Evolutionary conservation across 2,888 invertebrate genomes (phyloP).

Genomic region (Spilosoma lubricipeda): DNA sequence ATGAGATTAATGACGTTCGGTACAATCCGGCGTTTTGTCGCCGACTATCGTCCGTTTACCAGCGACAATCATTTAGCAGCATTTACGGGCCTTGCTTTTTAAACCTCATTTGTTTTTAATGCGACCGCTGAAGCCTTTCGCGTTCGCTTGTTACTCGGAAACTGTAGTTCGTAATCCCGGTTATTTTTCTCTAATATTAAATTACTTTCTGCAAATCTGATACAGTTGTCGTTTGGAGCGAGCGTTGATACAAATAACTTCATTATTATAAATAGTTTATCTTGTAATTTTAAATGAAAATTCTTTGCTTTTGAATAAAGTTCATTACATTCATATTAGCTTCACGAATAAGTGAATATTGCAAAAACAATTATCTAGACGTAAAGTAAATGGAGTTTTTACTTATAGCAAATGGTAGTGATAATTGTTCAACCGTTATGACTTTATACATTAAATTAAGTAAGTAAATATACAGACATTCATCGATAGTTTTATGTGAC

Average conservation of each 20-base stretch:
- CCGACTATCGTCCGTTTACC: conserved; percentile 62
- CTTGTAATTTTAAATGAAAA: conserved; percentile 30
- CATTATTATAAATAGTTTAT: conserved; percentile 18
- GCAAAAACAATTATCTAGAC: neutral
- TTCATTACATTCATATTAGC: neutral
- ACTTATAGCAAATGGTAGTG: neutral
- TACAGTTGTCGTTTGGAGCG: conserved; percentile 36
- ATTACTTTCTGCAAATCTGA: conserved; percentile 43
- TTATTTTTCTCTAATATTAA: conserved; percentile 51
- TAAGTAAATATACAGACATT: neutral
- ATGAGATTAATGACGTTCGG: neutral
- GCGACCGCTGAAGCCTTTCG: conserved; percentile 76
- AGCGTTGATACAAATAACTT: conserved; percentile 31
- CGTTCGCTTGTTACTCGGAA: conserved; percentile 76
- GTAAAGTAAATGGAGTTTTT: neutral
- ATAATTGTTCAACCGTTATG: neutral
- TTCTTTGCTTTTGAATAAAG: neutral
- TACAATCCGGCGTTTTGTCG: conserved; percentile 25
- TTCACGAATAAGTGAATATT: neutral
- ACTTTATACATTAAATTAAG: neutral
- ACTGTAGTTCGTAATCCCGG: conserved; percentile 69
- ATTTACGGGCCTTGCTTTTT: conserved; percentile 80
- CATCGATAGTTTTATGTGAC: neutral
- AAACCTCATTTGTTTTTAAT: conserved; percentile 82
- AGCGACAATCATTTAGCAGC: conserved; percentile 76